Conservation (phyloP, 1,140 invertebrate species). For the Drosophila prosaltans region DNA sequence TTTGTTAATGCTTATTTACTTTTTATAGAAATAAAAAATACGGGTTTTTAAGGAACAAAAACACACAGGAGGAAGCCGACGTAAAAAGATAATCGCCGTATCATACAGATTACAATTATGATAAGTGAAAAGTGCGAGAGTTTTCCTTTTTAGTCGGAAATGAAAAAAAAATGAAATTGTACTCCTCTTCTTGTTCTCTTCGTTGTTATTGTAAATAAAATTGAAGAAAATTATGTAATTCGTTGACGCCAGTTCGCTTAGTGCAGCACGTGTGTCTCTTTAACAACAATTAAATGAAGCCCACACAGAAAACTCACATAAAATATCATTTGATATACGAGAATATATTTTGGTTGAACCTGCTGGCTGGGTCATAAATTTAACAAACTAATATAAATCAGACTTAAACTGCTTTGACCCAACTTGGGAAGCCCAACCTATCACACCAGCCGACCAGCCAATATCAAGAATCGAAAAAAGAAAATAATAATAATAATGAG, state of each 20-base stretch:
- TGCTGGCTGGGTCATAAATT: constrained; percentile 21
- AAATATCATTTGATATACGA: background rate
- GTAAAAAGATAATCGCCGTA: background rate
- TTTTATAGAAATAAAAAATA: background rate
- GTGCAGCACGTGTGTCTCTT: background rate
- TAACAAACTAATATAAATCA: constrained; percentile 34
- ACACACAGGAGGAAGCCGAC: background rate
- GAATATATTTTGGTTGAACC: background rate
- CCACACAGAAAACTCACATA: background rate
- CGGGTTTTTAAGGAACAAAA: background rate
- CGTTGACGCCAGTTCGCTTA: background rate
- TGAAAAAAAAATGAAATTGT: background rate
- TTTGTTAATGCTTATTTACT: background rate
- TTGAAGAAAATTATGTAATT: background rate
- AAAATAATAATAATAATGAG: constrained; percentile 7
- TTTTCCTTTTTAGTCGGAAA: background rate
- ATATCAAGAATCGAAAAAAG: constrained; percentile 1
- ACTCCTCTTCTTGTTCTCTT: background rate
- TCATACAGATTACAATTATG: constrained; percentile 11
- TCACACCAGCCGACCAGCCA: background rate
- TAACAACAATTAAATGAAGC: constrained; percentile 10
- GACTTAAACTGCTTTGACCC: constrained; percentile 13
- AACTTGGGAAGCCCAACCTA: background rate
- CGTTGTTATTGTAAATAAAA: background rate
- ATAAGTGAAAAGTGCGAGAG: background rate